A percentile compares a stretch with the other conserved stretches of the same genome.
Conservation (phyloP, 1,140 invertebrate genomes). For the Drosophila neocordata region DNA sequence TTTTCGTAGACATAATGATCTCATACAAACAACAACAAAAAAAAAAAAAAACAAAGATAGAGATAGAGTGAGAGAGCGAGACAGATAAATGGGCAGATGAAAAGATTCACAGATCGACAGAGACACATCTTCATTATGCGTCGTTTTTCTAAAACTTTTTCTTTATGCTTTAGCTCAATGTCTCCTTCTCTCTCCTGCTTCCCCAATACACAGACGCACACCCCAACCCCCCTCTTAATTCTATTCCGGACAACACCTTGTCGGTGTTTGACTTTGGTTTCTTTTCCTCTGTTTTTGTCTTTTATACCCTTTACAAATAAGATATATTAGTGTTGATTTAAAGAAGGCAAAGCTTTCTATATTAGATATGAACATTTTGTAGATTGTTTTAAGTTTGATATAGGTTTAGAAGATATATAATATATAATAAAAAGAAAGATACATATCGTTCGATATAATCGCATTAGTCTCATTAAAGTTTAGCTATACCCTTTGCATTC, state of each 20-base stretch:
- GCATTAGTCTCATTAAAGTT: too few species aligned
- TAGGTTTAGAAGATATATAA: too few species aligned
- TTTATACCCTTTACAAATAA: not conserved
- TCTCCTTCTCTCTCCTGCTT: too few species aligned
- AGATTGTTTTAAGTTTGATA: too few species aligned
- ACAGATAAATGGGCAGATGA: not conserved
- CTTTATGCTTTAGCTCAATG: too few species aligned
- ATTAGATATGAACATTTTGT: too few species aligned
- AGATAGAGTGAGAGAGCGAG: not conserved
- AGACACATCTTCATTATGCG: constrained; percentile 8
- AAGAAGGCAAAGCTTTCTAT: not conserved
- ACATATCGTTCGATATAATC: too few species aligned
- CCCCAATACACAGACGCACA: not conserved
- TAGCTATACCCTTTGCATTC: too few species aligned
- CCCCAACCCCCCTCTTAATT: not conserved
- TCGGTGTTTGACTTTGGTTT: not conserved
- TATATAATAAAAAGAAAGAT: too few species aligned
- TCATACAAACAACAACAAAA: not conserved
- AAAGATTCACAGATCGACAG: not conserved
- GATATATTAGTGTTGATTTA: not conserved
- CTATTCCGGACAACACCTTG: not conserved
- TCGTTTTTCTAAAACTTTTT: not conserved
- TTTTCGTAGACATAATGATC: not conserved
- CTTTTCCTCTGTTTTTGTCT: not conserved
- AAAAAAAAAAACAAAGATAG: not conserved